phyloP scores from a whole-genome alignment of 2,888 invertebrate species.

The Cartodere bifasciata region DNA sequence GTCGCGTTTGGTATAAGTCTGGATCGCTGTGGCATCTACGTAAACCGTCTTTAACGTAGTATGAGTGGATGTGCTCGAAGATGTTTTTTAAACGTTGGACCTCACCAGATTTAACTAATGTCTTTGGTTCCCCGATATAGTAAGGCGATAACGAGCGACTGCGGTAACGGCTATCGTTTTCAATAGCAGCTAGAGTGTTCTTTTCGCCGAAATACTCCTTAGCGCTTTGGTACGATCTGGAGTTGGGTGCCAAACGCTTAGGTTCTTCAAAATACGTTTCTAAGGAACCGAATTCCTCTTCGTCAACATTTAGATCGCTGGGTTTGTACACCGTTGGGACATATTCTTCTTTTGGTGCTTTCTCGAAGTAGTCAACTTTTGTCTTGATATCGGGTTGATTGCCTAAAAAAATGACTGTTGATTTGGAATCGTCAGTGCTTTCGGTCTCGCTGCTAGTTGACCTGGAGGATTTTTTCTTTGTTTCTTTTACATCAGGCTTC shows the following conservation, averaged over 20 bases:
- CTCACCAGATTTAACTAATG: slow-evolving; percentile 61
- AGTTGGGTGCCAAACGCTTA: slow-evolving; percentile 25
- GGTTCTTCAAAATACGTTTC: slow-evolving; percentile 17
- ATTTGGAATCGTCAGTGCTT: slow-evolving; percentile 58
- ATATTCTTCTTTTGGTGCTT: slow-evolving; percentile 42
- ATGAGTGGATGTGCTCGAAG: slow-evolving; percentile 55
- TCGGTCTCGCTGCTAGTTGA: slow-evolving; percentile 60
- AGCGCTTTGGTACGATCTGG: slow-evolving; percentile 60
- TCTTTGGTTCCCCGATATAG: slow-evolving; percentile 56
- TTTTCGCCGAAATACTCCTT: slow-evolving; percentile 74
- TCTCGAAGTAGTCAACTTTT: slow-evolving; percentile 73
- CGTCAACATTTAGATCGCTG: slow-evolving; percentile 28
- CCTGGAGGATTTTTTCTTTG: not conserved
- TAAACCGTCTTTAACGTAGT: slow-evolving; percentile 29
- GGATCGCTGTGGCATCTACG: slow-evolving; percentile 72
- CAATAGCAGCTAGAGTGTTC: slow-evolving; percentile 46
- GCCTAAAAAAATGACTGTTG: slow-evolving; percentile 51
- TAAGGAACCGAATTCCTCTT: slow-evolving; percentile 16
- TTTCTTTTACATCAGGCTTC: not conserved
- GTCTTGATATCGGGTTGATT: slow-evolving; percentile 52
- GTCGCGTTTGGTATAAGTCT: slow-evolving; percentile 50
- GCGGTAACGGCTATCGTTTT: slow-evolving; percentile 52
- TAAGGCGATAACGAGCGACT: slow-evolving; percentile 65
- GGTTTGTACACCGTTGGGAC: slow-evolving; percentile 34
- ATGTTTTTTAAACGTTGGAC: slow-evolving; percentile 65